Base-by-base conservation (phyloP, 2,888 invertebrate species). In the Ectobius pallidus region DNA sequence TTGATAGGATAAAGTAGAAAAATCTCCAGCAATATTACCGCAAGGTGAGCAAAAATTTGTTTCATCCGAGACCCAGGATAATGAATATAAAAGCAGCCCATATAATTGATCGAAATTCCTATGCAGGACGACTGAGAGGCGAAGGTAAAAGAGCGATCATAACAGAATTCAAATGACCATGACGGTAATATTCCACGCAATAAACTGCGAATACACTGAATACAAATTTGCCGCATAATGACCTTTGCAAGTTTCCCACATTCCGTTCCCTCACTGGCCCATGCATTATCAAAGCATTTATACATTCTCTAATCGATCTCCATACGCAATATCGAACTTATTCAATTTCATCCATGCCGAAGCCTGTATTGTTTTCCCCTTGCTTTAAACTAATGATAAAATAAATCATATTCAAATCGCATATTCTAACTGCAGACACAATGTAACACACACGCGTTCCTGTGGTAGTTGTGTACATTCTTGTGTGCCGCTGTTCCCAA, bases 181-280 rank as follows among this genome's bases (percentile, higher is more conserved):
- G 11, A 11, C 49, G 22, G 49, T 20, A 52, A 52, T 52, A 25
- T 52, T 25, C 52, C 52, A 30, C 16, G 32, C 30, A 58, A 58
- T 58, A 30, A 58, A 58, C 52, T 52, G 22, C 7, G 27, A 27
- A 25, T 58, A 30, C 22, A 30, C 46, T 30, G 58, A 27, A 58
- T 58, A 58, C 58, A 58, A 58, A 58, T 58, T 30, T 32, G 27
- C 32, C 30, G 30, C 30, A 58, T 58, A 58, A 32, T 58, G 58
- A 32, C 30, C 58, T 30, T n/a, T n/a, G 3, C 30, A 58, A 58
- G 6, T 30, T 25, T 22, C 58, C 55, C 55, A 22, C 55, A 9
- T 25, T 11, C 27, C 32, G n/a, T 58, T 58, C n/a, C 27, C 30
- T n/a, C 27, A 27, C 27, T 58, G 58, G 16, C n/a, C n/a, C n/a